Evolutionary conservation across 2,797 vertebrate species (phyloP), one percentile per base, ranked within the genome.

Genomic region (Notolepis coatsorum): DNA sequence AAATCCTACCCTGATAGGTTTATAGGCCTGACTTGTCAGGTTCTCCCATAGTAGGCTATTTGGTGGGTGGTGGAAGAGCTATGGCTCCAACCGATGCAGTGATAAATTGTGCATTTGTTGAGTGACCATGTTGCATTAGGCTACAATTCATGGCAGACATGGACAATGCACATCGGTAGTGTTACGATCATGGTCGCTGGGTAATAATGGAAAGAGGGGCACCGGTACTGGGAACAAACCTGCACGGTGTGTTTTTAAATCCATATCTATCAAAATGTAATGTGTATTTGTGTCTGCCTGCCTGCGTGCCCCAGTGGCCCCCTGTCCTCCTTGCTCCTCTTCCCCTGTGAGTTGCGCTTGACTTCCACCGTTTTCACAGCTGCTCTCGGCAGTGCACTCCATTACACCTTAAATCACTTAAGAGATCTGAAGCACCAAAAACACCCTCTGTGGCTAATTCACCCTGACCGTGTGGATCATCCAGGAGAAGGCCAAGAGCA

Each of bases 401-500:
- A 90, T 91, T 90, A 88, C 88, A 90, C 86, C 88, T 90, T 89
- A 89, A 90, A 91, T 91, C 85, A 88, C 90, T 90, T 89, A 88
- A 85, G 88, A 89, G 87, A 90, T 88, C 86, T 84, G 80, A 88
- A 82, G 80, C 79, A 83, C 81, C 84, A 78, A 89, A 88, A 89
- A 84, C 59, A 81, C 85, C 84, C 79, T 70, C 70, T 72, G 84
- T 80, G 78, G 80, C 75, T 90, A 87, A 88, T 90, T 90, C 81
- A 68, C 80, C 74, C 74, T 80, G 86, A 86, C 87, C 65, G 71
- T 59, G 72, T 71, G 81, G 80, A 85, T 86, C 79, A 77, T 85
- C 66, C 28, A 46, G 66, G 35, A 73, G 72, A 76, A 81, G 81
- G 73, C 58, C n/a, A 74, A 71, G 66, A 66, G 56, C 63, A 77